Conservation (phyloP, 1,140 invertebrate species). For the Pissodes strobi region DNA sequence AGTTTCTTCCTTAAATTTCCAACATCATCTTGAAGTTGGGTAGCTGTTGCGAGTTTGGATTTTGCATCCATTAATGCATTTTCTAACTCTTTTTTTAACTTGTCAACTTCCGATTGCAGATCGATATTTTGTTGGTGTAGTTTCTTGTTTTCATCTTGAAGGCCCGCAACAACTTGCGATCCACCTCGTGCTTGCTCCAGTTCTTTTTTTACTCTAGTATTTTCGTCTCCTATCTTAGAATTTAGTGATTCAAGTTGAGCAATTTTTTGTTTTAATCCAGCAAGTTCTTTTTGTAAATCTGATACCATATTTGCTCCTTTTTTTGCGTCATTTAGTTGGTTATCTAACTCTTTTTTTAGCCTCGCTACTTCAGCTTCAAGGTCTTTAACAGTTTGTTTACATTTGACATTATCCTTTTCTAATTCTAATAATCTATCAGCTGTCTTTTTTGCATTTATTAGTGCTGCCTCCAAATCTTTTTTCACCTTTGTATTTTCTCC, state of each 20-base stretch:
- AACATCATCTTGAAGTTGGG: conserved; percentile 7
- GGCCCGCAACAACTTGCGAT: conserved; percentile 1
- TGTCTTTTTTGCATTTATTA: conserved; percentile 17
- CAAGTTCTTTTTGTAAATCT: conserved; percentile 25
- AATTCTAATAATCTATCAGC: conserved; percentile 16
- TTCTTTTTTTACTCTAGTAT: conserved; percentile 32
- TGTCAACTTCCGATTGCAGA: conserved; percentile 32
- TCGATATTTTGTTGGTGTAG: conserved; percentile 22
- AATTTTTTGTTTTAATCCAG: conserved; percentile 24
- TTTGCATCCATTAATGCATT: conserved; percentile 15
- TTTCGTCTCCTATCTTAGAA: conserved; percentile 22
- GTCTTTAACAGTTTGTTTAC: conserved; percentile 24
- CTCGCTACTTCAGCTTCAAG: conserved; percentile 26
- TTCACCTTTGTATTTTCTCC: conserved; percentile 31
- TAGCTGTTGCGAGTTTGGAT: background rate
- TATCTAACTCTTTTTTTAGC: conserved; percentile 39
- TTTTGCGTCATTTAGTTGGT: conserved; percentile 20
- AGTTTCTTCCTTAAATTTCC: conserved; percentile 17
- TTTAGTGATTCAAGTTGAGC: conserved; percentile 21
- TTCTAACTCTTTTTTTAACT: conserved; percentile 30
- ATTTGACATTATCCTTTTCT: conserved; percentile 33
- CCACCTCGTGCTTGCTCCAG: conserved; percentile 14
- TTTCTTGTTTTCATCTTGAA: conserved; percentile 32
- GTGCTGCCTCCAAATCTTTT: conserved; percentile 30
- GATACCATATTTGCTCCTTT: background rate